Evolutionary conservation across 2,113 vertebrate species (phyloP), one percentile per base, ranked within the genome.

Genomic region (Geococcyx californianus): DNA sequence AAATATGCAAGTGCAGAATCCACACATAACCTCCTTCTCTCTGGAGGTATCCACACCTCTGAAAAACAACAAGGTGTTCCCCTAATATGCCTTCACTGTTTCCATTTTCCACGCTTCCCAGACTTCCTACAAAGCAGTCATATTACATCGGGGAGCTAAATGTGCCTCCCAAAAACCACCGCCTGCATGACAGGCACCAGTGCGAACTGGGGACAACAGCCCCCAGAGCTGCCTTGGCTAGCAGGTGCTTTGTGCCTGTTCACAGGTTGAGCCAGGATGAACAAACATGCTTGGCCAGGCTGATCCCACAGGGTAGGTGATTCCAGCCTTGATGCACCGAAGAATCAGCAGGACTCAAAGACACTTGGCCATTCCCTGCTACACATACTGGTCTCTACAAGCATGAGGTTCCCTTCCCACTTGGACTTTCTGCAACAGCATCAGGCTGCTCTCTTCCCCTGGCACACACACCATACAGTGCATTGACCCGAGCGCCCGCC

Each of bases 101-200:
- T 38, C 28, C 33, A 7, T 9, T 2, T 31, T 34, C 23, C 25
- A 13, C 0, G 0, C 3, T 2, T 13, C 34, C 45, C 26, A 2
- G 5, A 3, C 7, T 26, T 63, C 7, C 63, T 26, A 1, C n/a
- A 33, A 25, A 55, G 59, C 49, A n/a, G n/a, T 13, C 24, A 7
- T 4, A 1, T 18, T 13, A 5, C 1, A 0, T 10, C 60, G n/a
- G 69, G 62, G 31, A 23, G 24, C n/a, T 13, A 16, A 42, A 77
- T 1, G 4, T 0, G 2, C 16, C 63, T 33, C 34, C 24, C 40
- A 40, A 62, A 60, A 23, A 25, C 5, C 15, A 26, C 34, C 3
- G 2, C 47, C 25, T 20, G 47, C 47, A 47, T 20, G 11, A 47
- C 47, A 21, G 19, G 52, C 16, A 18, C 54, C 54, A 33, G 29